Evolutionary conservation across 2,888 invertebrate species (phyloP).

Genomic region (Hypomecis atomaria): DNA sequence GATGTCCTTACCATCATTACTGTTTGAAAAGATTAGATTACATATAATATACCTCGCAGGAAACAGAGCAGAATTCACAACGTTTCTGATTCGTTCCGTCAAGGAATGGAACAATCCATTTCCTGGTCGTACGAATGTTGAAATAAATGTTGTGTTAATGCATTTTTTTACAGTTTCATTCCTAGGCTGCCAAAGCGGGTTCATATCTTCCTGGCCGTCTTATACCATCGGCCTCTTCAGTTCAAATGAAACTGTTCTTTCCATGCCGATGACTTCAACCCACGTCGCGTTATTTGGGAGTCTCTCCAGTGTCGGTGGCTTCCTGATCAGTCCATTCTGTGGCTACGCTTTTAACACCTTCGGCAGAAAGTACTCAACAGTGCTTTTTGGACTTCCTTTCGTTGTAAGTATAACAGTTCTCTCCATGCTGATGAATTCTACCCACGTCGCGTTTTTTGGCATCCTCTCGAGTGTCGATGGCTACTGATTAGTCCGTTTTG

Average conservation of each 20-base stretch:
- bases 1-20: no score
- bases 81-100: no score
- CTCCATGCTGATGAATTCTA: no score
- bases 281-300: slow-evolving; percentile 69
- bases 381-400: slow-evolving; percentile 70
- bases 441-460: no score
- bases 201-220: slow-evolving; percentile 72
- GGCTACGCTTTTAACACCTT: slow-evolving; percentile 62
- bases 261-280: slow-evolving; percentile 59
- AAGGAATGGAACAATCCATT: no score
- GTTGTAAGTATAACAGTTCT: slow-evolving; percentile 55
- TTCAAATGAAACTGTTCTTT: slow-evolving; percentile 67
- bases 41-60: no score
- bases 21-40: no score
- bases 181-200: slow-evolving; percentile 65
- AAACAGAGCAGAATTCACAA: no score
- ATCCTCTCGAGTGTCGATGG: no score
- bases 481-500: no score
- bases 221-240: slow-evolving; percentile 64
- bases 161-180: slow-evolving; percentile 60
- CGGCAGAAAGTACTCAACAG: slow-evolving; percentile 71
- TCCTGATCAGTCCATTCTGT: slow-evolving; percentile 66
- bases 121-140: no score
- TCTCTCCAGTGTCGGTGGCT: slow-evolving; percentile 66
- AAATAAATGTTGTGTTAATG: neutral